phyloP scores from a whole-genome alignment of 2,888 invertebrate genomes.

The Creontiades dilutus region DNA sequence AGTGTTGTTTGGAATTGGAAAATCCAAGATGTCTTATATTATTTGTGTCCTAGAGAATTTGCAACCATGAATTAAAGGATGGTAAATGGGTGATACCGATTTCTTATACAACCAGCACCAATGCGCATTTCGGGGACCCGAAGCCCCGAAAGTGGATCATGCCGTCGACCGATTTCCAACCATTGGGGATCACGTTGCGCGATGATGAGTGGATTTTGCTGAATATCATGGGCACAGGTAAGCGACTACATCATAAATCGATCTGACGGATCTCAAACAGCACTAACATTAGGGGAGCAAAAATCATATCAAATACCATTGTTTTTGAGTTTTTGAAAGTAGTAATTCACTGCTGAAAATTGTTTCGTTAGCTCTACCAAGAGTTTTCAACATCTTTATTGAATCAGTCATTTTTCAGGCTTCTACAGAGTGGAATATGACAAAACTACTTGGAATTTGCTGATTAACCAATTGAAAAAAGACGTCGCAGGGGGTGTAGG shows the following conservation, averaged over 20 bases:
- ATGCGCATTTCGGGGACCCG: not conserved
- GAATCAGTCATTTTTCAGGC: constrained; percentile 33
- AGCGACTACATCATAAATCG: not conserved
- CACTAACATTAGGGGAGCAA: no score
- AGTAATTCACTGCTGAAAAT: no score
- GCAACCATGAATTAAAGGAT: not conserved
- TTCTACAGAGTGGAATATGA: constrained; percentile 68
- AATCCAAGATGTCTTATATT: not conserved
- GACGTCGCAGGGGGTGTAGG: not conserved
- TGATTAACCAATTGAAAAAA: constrained; percentile 8
- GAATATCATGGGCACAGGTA: constrained; percentile 60
- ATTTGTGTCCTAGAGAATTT: not conserved
- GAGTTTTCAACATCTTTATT: no score
- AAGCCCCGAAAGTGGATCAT: constrained; percentile 24
- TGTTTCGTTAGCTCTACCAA: no score
- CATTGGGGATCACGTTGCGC: not conserved
- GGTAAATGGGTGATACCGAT: constrained; percentile 54
- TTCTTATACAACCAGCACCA: constrained; percentile 47
- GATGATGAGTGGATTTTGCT: constrained; percentile 67
- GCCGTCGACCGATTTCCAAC: not conserved
- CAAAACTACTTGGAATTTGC: constrained; percentile 47
- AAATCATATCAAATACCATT: no score
- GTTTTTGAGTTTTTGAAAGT: no score
- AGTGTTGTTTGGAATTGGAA: no score
- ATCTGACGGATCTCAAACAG: not conserved